A percentile compares a stretch with the other conserved stretches of the same genome.
phyloP scores from a whole-genome alignment of 92 coral and sea anemone genomes.

The Porites lobata region DNA sequence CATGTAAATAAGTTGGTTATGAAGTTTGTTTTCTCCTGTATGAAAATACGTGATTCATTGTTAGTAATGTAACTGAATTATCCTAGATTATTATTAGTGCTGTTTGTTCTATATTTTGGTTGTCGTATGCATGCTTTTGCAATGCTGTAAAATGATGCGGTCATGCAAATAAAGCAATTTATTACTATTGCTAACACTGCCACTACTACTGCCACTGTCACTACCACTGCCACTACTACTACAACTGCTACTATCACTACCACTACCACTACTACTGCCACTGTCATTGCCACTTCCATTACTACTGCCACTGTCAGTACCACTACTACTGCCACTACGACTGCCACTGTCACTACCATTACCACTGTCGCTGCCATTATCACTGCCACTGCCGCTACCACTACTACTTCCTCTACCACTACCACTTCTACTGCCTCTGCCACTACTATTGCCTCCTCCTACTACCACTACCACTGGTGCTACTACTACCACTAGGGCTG shows the following conservation, averaged over 20 bases:
- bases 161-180: too few relatives aligned
- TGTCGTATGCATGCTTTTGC: too few relatives aligned
- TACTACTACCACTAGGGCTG: too few relatives aligned
- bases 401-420: neutral
- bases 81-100: too few relatives aligned
- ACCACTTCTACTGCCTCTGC: neutral
- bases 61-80: too few relatives aligned
- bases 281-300: slow-evolving; percentile 6
- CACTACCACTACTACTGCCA: neutral
- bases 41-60: too few relatives aligned
- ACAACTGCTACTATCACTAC: slow-evolving; percentile 27
- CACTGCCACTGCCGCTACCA: slow-evolving; percentile 1
- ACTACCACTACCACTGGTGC: too few relatives aligned
- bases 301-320: slow-evolving; percentile 11
- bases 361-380: slow-evolving; percentile 9
- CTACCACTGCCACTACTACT: neutral
- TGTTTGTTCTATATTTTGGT: too few relatives aligned
- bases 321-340: slow-evolving; percentile 18
- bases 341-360: neutral
- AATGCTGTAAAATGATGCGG: too few relatives aligned
- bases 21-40: too few relatives aligned
- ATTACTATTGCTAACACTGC: neutral
- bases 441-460: neutral
- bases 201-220: neutral
- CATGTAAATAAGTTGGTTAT: too few relatives aligned